A percentile compares a stretch with the other conserved stretches of the same genome.
Evolutionary conservation across 2,888 invertebrate genomes (phyloP).

Genomic region (Cylloceria caligata): DNA sequence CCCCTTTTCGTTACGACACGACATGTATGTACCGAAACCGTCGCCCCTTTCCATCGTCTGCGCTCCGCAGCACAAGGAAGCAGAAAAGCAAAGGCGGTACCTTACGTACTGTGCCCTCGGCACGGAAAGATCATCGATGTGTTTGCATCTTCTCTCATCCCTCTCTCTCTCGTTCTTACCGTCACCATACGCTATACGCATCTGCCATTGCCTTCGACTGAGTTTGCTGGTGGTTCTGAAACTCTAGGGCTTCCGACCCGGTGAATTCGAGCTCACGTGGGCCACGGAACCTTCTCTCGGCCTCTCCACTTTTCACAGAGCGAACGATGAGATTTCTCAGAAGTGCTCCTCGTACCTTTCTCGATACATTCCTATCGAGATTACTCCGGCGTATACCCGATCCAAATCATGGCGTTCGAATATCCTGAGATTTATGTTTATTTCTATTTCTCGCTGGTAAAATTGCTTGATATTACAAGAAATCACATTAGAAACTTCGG

Average conservation of each 20-base stretch:
- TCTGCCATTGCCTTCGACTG: constrained; percentile 14
- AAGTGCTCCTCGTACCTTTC: constrained; percentile 59
- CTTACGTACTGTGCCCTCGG: constrained; percentile 42
- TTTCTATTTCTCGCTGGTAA: background rate
- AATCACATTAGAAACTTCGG: background rate
- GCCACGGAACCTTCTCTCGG: constrained; percentile 7
- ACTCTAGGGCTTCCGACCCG: constrained; percentile 62
- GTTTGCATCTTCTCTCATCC: constrained; percentile 67
- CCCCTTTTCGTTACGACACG: constrained; percentile 55
- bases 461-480: constrained; percentile 16
- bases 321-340: constrained; percentile 67
- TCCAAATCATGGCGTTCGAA: background rate
- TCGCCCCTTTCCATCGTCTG: constrained; percentile 37
- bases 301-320: constrained; percentile 59
- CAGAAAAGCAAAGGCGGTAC: constrained; percentile 54
- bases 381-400: constrained; percentile 42
- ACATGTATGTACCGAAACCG: constrained; percentile 46
- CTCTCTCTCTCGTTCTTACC: constrained; percentile 42
- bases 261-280: constrained; percentile 58
- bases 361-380: constrained; percentile 50
- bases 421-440: background rate
- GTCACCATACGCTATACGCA: constrained; percentile 33
- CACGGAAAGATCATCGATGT: constrained; percentile 71
- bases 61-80: constrained; percentile 57
- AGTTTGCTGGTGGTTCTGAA: constrained; percentile 48